A percentile compares a stretch with the other conserved stretches of the same genome.
Evolutionary conservation across 2,797 vertebrate species (phyloP).

Genomic region (Chaunax sp.): DNA sequence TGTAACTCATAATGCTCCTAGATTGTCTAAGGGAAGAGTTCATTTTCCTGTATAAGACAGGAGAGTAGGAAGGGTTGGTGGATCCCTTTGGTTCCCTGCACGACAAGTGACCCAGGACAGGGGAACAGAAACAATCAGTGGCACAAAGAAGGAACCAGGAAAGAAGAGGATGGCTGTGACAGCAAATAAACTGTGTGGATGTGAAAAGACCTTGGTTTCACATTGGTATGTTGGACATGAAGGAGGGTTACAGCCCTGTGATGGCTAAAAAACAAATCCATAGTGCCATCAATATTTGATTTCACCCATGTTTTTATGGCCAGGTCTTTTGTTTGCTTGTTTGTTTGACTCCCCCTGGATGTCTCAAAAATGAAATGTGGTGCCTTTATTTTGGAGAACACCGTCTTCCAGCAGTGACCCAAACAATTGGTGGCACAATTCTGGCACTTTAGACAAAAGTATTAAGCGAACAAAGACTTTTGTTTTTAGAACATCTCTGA

Average conservation of each 20-base stretch:
- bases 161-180: slow-evolving; percentile 7
- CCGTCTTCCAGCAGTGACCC: too few relatives aligned
- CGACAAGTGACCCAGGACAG: slow-evolving; percentile 30
- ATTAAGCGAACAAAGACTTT: neutral
- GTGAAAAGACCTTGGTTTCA: slow-evolving; percentile 3
- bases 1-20: neutral
- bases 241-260: neutral
- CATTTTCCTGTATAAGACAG: neutral
- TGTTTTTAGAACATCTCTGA: neutral
- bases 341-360: neutral
- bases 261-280: neutral
- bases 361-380: too few relatives aligned
- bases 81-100: slow-evolving; percentile 28
- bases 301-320: neutral
- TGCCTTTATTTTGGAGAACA: too few relatives aligned
- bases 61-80: slow-evolving; percentile 5
- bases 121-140: slow-evolving; percentile 21
- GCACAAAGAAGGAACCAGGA: slow-evolving; percentile 5
- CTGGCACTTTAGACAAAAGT: neutral
- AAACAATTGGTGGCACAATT: too few relatives aligned
- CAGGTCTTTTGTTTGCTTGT: neutral
- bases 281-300: neutral
- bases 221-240: neutral
- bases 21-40: slow-evolving; percentile 3
- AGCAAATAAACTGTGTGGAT: neutral